These are phyloP conservation scores for Caenorhabditis virilis DNA, from an alignment of 2,888 invertebrate species.

Conservation along the genomic window DNA sequence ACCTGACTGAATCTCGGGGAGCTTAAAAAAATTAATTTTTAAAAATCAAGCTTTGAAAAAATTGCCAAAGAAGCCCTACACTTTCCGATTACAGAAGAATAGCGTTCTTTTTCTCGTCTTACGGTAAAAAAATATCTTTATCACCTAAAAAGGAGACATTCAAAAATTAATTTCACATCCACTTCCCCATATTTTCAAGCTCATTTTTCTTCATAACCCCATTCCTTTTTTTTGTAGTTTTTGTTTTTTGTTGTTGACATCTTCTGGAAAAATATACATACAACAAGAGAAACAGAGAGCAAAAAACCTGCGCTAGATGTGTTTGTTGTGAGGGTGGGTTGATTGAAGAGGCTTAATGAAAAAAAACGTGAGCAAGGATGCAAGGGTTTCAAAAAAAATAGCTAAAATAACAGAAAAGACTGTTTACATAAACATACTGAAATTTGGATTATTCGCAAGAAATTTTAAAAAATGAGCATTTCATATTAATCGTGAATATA, in stretches of 20 bases:
- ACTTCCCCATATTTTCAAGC: no score
- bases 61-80: neutral
- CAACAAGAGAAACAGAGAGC: neutral
- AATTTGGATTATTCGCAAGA: neutral
- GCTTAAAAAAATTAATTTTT: no score
- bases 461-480: no score
- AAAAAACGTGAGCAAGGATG: neutral
- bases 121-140: no score
- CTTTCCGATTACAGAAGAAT: neutral
- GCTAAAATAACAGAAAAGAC: neutral
- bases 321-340: conserved; percentile 2
- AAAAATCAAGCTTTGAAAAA: no score
- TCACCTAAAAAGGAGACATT: no score
- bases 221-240: neutral
- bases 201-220: neutral
- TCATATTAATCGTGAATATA: no score
- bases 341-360: conserved; percentile 6
- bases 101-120: no score
- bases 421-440: neutral
- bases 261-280: neutral
- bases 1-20: no score
- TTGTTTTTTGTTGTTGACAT: neutral
- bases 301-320: neutral
- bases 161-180: no score
- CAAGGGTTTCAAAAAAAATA: neutral